Conservation (phyloP, 2,113 vertebrate species). For the Chionodraco myersi region DNA sequence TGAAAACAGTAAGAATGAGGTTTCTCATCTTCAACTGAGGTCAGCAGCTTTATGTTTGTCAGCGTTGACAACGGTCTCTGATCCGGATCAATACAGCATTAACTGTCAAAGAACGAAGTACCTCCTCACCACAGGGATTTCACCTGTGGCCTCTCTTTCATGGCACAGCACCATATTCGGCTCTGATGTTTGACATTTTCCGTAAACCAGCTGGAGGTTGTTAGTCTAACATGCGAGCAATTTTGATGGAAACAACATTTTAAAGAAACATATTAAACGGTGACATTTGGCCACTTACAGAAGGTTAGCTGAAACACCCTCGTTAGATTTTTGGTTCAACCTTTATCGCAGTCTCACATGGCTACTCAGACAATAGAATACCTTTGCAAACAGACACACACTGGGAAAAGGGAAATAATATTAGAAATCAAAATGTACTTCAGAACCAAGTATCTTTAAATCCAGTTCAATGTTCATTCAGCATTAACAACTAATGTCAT, state of each 20-base stretch:
- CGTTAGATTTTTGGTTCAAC: constrained; percentile 6
- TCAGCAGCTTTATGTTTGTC: constrained; percentile 19
- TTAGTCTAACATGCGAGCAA: neutral
- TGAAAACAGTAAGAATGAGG: constrained; percentile 35
- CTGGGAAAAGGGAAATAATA: neutral
- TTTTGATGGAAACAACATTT: neutral
- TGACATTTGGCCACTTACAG: neutral
- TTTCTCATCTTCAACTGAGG: constrained; percentile 29
- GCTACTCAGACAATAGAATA: constrained; percentile 27
- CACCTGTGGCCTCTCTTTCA: neutral
- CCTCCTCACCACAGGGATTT: neutral
- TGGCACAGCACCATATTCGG: neutral
- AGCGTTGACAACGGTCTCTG: neutral
- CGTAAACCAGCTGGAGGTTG: neutral
- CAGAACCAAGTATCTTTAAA: constrained; percentile 34
- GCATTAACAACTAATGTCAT: constrained; percentile 30
- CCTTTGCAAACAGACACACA: constrained; percentile 15
- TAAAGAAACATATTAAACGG: constrained; percentile 2
- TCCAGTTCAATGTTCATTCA: constrained; percentile 37
- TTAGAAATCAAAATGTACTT: constrained; percentile 4
- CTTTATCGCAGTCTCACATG: constrained; percentile 34
- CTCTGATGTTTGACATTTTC: neutral
- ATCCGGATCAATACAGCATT: constrained; percentile 24
- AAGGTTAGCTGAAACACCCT: constrained; percentile 9
- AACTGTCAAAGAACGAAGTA: neutral